Evolutionary conservation across 2,113 vertebrate species (phyloP), one percentile per base, ranked within the genome.

Genomic region (Lepisosteus oculatus): DNA sequence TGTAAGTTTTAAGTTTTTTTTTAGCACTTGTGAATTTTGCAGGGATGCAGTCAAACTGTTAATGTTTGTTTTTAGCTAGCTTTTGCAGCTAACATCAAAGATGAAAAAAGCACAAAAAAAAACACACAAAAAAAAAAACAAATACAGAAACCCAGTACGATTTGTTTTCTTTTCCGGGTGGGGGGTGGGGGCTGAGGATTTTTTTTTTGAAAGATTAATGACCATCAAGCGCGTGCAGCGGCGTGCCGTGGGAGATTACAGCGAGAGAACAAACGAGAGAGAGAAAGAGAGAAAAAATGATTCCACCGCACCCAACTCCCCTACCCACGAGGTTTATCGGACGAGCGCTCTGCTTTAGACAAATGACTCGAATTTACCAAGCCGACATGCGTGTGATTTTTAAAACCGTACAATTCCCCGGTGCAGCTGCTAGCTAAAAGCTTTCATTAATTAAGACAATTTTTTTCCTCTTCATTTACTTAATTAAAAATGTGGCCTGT

Each of bases 71-170:
- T 88, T 88, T 88, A 92, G 92, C 89, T 92, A 95, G 92, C 92
- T 83, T 91, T 87, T 85, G 85, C 91, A 87, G 84, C 90, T 92
- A 93, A 95, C 95, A 95, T 95, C 94, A 95, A 94, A 96, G 95
- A 95, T 94, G 95, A 95, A 95, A 95, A 94, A 80, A 76, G 51
- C 78, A 74, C 67, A 79, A 41, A 5, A 67, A 67, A 78, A 74
- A 74, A 67, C 4, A 79, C 74, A 65, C 55, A 71, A 74, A 66
- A 67, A 65, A 59, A 43, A 72, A 76, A 56, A 74, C 29, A 75
- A 64, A 68, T 12, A 17, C 68, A 65, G 55, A 72, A 70, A 67
- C 71, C 69, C 51, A 67, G 64, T 77, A 70, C 75, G 67, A 84
- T 75, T 78, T 77, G 73, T 79, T 72, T 77, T 65, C 72, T 74